Conservation (phyloP, 2,113 vertebrate genomes). For the Channa maculata region DNA sequence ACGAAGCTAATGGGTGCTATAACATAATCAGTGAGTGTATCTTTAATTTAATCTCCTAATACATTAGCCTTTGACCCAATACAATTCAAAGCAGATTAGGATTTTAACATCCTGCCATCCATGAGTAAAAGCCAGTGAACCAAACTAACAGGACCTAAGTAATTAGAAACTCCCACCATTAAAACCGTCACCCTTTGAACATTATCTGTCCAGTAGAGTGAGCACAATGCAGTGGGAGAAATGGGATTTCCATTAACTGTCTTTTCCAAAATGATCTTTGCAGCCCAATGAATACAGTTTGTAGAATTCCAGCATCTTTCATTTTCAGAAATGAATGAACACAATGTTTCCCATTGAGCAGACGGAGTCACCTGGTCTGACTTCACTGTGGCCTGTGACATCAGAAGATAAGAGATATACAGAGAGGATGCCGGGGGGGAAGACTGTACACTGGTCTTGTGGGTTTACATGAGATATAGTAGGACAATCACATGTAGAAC, state of each 20-base stretch:
- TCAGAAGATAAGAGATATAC: constrained; percentile 25
- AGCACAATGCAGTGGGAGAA: constrained; percentile 6
- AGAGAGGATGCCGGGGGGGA: constrained; percentile 34
- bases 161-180: constrained; percentile 39
- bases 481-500: constrained; percentile 66
- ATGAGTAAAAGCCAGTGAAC: constrained; percentile 47
- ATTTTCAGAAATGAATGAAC: constrained; percentile 40
- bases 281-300: neutral
- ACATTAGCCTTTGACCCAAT: constrained; percentile 31
- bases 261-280: neutral
- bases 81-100: constrained; percentile 40
- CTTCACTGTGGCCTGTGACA: constrained; percentile 39
- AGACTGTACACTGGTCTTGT: constrained; percentile 57
- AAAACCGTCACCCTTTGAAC: constrained; percentile 17
- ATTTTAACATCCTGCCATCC: constrained; percentile 37
- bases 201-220: constrained; percentile 18
- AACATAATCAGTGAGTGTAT: constrained; percentile 15
- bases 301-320: neutral
- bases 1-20: neutral
- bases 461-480: constrained; percentile 32
- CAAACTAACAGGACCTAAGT: constrained; percentile 44
- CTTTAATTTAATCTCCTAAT: constrained; percentile 35
- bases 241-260: constrained; percentile 16
- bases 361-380: constrained; percentile 70
- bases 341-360: constrained; percentile 70